A percentile compares a stretch with the other conserved stretches of the same genome.
Conservation (phyloP, 2,888 invertebrate genomes). For the Ommatoiulus sabulosus region DNA sequence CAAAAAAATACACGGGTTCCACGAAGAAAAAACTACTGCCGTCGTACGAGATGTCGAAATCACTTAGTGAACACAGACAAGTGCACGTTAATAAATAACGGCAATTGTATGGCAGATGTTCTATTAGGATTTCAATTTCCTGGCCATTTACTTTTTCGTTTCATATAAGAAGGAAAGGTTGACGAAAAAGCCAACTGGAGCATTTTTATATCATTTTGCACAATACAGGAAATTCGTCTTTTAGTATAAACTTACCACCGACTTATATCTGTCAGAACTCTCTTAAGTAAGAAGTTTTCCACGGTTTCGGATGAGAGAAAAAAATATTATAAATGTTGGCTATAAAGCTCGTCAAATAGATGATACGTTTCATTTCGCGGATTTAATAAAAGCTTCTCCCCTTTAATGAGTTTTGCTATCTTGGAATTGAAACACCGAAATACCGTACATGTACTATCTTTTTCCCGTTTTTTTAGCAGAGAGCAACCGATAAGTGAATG, state of each 20-base stretch:
- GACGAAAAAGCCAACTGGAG: constrained; percentile 4
- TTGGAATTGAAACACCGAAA: constrained; percentile 20
- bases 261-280: constrained; percentile 15
- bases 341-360: constrained; percentile 20
- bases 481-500: background rate
- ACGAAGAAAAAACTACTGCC: background rate
- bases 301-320: background rate
- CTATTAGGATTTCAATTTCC: constrained; percentile 39
- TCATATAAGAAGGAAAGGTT: constrained; percentile 30
- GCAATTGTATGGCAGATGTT: constrained; percentile 37
- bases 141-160: constrained; percentile 46
- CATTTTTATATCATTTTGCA: constrained; percentile 7
- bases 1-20: no score
- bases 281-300: background rate
- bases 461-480: background rate
- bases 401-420: background rate
- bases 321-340: background rate
- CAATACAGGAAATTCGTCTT: constrained; percentile 40
- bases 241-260: background rate
- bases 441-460: no score
- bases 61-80: background rate
- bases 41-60: background rate
- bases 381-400: constrained; percentile 29
- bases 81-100: constrained; percentile 4
- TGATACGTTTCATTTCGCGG: constrained; percentile 14